Conservation (phyloP, 2,797 vertebrate genomes). For the Potorous gilbertii region DNA sequence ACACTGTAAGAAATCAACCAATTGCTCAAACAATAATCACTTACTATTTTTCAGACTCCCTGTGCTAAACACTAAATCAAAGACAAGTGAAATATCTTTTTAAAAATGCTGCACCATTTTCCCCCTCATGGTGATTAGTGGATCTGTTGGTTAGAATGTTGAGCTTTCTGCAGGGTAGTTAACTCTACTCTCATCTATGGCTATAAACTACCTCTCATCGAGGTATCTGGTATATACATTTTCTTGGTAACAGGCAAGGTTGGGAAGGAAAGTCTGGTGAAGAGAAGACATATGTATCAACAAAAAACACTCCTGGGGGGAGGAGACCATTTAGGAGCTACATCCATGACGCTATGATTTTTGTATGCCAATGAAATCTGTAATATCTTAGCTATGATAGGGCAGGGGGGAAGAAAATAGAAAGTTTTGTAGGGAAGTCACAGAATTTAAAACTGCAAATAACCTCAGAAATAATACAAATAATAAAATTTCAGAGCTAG, state of each 20-base stretch:
- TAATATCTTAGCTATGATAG: background rate
- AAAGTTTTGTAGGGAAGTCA: background rate
- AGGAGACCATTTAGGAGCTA: background rate
- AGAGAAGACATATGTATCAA: background rate
- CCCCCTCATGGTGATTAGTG: background rate
- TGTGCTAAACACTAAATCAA: background rate
- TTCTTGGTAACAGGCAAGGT: background rate
- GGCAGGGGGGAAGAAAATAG: background rate
- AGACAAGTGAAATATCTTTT: background rate
- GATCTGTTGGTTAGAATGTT: slow-evolving; percentile 3
- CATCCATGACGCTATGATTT: background rate
- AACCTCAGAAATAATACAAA: background rate
- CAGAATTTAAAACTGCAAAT: background rate
- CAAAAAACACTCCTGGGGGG: background rate
- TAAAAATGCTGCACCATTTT: background rate
- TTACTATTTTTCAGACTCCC: background rate
- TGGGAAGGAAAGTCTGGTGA: background rate
- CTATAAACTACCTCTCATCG: background rate
- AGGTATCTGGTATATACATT: background rate
- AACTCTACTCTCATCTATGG: slow-evolving; percentile 17
- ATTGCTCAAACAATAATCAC: background rate
- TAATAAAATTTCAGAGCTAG: slow-evolving; percentile 10
- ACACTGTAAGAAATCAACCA: background rate
- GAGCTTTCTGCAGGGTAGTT: background rate
- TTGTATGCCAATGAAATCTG: background rate